Evolutionary conservation across 2,888 invertebrate genomes (phyloP).

Genomic region (Caenorhabditis sp.): DNA sequence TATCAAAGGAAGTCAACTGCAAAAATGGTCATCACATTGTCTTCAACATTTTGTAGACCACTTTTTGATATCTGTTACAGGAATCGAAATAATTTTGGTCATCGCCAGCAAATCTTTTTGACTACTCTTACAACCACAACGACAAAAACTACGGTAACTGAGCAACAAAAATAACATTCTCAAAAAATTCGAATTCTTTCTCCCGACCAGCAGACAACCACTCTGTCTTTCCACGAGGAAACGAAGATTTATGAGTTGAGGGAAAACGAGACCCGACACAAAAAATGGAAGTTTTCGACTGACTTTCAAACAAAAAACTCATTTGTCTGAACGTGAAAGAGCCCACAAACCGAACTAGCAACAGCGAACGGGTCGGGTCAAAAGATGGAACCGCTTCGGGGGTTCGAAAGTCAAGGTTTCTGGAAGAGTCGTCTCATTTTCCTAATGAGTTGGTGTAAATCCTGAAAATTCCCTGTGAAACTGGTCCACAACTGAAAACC

Average conservation of each 20-base stretch:
- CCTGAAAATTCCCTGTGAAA: too few species aligned
- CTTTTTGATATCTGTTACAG: too few species aligned
- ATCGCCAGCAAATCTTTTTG: too few species aligned
- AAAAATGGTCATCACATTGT: too few species aligned
- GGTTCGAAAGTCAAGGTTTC: too few species aligned
- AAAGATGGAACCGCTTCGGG: neutral
- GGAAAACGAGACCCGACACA: constrained; percentile 9
- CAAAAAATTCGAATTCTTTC: neutral
- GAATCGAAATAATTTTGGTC: too few species aligned
- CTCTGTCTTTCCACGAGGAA: constrained; percentile 10
- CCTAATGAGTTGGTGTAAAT: too few species aligned
- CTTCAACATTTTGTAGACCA: too few species aligned
- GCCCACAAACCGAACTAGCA: constrained; percentile 3
- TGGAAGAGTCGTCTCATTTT: too few species aligned
- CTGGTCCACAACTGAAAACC: neutral
- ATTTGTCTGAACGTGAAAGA: constrained; percentile 19
- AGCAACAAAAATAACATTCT: constrained; percentile 2
- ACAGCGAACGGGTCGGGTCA: neutral
- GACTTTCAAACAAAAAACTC: constrained; percentile 30
- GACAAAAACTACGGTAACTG: neutral
- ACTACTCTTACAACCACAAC: too few species aligned
- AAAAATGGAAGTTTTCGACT: constrained; percentile 16
- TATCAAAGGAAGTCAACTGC: too few species aligned
- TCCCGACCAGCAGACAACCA: neutral
- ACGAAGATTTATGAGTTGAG: constrained; percentile 58